Conservation (phyloP, 2,888 invertebrate genomes). For the Linyphia triangularis region DNA sequence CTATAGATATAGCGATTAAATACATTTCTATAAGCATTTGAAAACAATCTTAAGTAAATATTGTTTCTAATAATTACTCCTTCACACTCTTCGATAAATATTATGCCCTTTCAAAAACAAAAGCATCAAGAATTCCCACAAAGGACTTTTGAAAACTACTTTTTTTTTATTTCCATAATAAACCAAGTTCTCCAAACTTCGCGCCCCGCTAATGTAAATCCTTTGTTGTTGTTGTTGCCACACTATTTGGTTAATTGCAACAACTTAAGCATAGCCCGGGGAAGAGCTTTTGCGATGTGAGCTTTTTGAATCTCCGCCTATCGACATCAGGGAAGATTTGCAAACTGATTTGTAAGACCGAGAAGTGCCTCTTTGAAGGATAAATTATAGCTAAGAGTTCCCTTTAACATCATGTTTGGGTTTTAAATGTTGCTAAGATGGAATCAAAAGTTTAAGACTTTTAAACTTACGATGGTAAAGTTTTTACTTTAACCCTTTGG, state of each 20-base stretch:
- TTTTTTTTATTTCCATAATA: no score
- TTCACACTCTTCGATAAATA: not conserved
- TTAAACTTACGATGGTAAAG: no score
- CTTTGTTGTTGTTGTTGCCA: not conserved
- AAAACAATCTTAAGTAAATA: not conserved
- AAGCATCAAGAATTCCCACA: not conserved
- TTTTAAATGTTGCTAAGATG: no score
- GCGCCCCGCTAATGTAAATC: not conserved
- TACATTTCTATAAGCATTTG: no score
- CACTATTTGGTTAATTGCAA: slow-evolving; percentile 16
- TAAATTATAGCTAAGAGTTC: no score
- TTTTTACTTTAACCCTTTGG: no score
- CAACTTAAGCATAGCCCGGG: not conserved
- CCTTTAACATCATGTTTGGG: no score
- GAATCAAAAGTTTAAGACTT: no score
- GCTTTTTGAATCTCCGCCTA: slow-evolving; percentile 1
- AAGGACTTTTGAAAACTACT: no score
- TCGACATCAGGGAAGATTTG: not conserved
- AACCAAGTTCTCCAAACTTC: not conserved
- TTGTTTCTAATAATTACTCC: not conserved
- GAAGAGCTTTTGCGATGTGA: not conserved
- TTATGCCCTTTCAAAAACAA: not conserved
- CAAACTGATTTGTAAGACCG: slow-evolving; percentile 13
- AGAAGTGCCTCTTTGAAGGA: slow-evolving; percentile 1
- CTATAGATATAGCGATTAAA: no score